Evolutionary conservation across 1,140 invertebrate species (phyloP), one percentile per base, ranked within the genome.

Genomic region (Palaemon carinicauda): DNA sequence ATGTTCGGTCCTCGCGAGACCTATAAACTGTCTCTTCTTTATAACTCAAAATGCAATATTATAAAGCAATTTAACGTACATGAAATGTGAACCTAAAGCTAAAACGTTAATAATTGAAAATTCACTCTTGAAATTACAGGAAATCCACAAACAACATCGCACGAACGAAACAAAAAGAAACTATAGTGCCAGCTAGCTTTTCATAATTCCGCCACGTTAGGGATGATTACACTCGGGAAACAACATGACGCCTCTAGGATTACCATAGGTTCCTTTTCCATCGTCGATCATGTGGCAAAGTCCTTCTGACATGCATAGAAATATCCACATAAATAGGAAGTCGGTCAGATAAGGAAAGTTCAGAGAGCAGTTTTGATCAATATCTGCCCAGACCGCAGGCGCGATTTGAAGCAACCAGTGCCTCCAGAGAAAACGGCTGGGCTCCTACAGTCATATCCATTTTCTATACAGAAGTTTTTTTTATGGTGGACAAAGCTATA

Each of bases 321-420:
- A 27, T 31, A 7, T 9, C 29, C 15, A n/a, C n/a, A 14, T 3
- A 3, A 15, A 31, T 69, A 69, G 15, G n/a, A 69, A 29, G n/a
- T 69, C 5, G 21, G 24, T 69, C 24, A 69, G 29, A 69, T 24
- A 24, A 69, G 24, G 29, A 31, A 69, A 27, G 15, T 69, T 24
- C 65, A 21, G 15, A 27, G 65, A 69, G 65, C 24, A 69, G 24
- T 69, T 69, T 24, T 69, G 65, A 69, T 69, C 65, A 69, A 69
- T 69, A 69, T 69, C 65, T 15, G 29, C 21, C 24, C 24, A 69
- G 65, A 27, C 65, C 65, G 65, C 65, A 69, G 65, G 65, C 65
- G 65, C 65, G 65, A 69, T 69, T 69, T 69, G 65, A 69, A 69
- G 65, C 65, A 69, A 69, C 65, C 65, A 31, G 65, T 69, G 65